These are phyloP conservation scores for Labeo calbasu DNA, from an alignment of 2,797 vertebrate species.

Conservation along the genomic window DNA sequence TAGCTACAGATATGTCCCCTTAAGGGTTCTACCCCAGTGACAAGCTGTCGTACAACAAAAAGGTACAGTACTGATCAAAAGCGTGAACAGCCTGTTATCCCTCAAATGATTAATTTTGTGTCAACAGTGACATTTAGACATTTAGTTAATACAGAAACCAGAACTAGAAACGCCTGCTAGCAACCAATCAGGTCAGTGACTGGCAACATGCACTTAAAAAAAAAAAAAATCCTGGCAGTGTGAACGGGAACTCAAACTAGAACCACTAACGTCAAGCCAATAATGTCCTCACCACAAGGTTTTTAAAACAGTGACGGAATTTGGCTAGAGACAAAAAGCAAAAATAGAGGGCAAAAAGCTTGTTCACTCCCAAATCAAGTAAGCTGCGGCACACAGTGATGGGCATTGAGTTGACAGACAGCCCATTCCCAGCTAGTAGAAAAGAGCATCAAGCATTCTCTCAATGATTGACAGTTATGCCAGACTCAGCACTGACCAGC, in stretches of 20 bases:
- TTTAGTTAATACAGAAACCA: background rate
- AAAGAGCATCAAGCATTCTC: background rate
- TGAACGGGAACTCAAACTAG: background rate
- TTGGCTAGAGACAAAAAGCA: background rate
- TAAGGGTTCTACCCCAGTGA: too few relatives aligned
- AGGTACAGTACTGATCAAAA: too few relatives aligned
- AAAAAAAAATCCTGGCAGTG: background rate
- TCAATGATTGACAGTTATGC: background rate
- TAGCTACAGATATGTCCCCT: too few relatives aligned
- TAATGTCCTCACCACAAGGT: slow-evolving; percentile 1
- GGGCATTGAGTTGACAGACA: background rate
- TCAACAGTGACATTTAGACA: background rate
- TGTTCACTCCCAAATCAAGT: background rate
- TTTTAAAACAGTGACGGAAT: slow-evolving; percentile 18
- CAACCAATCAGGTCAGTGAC: background rate
- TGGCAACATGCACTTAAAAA: background rate
- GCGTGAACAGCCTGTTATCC: background rate
- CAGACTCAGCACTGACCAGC: background rate
- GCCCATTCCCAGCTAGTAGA: background rate
- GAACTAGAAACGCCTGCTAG: background rate
- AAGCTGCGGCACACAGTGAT: background rate
- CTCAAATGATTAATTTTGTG: background rate
- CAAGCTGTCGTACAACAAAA: too few relatives aligned
- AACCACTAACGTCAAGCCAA: background rate
- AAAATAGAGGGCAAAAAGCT: background rate